Conservation (phyloP, 2,113 vertebrate genomes). For the Arizona elegans region DNA sequence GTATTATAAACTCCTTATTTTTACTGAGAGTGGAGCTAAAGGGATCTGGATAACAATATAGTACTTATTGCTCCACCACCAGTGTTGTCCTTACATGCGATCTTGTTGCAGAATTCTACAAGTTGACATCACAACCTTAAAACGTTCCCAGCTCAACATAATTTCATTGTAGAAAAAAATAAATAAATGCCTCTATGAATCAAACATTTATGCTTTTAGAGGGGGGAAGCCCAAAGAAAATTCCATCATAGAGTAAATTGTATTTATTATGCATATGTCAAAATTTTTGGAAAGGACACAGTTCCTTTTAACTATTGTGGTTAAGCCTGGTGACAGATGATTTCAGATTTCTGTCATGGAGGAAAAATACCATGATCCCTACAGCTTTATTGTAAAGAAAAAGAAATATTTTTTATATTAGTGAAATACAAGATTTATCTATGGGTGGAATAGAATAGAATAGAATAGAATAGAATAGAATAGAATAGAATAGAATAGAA, state of each 20-base stretch:
- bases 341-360: neutral
- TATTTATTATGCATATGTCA: neutral
- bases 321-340: neutral
- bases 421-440: neutral
- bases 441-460: accelerated
- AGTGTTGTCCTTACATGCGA: neutral
- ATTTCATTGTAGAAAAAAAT: neutral
- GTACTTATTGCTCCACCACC: neutral
- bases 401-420: neutral
- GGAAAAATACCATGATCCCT: neutral
- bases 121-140: neutral
- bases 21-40: neutral
- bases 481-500: too few species aligned
- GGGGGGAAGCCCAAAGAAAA: neutral
- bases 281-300: neutral
- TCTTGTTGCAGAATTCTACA: neutral
- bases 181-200: neutral
- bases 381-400: neutral
- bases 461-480: too few species aligned
- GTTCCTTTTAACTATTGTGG: neutral
- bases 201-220: neutral
- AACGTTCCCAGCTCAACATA: neutral
- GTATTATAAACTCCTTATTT: neutral
- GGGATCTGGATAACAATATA: neutral
- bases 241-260: neutral